These are phyloP conservation scores for Rhodinocichla rosea DNA, from an alignment of 2,113 vertebrate genomes.

Conservation along the genomic window DNA sequence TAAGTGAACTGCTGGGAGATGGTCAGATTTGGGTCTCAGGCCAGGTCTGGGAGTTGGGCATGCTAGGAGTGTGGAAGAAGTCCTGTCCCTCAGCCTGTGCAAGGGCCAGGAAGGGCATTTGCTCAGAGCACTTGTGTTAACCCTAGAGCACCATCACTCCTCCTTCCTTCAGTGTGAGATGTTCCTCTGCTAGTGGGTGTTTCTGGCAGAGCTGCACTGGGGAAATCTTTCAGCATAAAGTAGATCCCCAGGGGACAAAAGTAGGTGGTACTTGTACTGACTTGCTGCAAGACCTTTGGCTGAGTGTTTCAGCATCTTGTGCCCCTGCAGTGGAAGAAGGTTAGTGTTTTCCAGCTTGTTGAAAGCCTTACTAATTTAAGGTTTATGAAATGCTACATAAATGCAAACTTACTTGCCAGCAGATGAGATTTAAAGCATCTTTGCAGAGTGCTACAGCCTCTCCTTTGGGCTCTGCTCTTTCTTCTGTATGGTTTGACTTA, in stretches of 20 bases:
- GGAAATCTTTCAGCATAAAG: neutral
- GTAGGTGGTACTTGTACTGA: neutral
- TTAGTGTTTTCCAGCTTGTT: neutral
- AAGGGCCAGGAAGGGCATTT: neutral
- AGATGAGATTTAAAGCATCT: neutral
- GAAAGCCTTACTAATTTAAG: neutral
- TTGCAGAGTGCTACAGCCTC: neutral
- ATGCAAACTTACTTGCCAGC: neutral
- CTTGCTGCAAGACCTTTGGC: neutral
- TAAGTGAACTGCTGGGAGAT: neutral
- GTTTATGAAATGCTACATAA: neutral
- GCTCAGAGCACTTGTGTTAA: neutral
- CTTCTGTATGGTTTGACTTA: neutral
- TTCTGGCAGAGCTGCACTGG: neutral
- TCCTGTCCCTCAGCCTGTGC: accelerated
- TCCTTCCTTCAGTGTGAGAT: neutral
- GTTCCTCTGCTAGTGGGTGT: neutral
- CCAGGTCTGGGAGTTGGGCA: neutral
- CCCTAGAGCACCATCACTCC: neutral
- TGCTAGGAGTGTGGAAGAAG: neutral
- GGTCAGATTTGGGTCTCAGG: neutral
- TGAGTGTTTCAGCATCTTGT: neutral
- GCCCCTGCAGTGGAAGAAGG: neutral
- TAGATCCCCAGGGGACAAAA: neutral
- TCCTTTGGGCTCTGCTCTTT: neutral